Percentiles rank a stretch among this genome's conserved stretches.
Conservation (phyloP, 1,140 invertebrate genomes). For the Hestina assimilis region DNA sequence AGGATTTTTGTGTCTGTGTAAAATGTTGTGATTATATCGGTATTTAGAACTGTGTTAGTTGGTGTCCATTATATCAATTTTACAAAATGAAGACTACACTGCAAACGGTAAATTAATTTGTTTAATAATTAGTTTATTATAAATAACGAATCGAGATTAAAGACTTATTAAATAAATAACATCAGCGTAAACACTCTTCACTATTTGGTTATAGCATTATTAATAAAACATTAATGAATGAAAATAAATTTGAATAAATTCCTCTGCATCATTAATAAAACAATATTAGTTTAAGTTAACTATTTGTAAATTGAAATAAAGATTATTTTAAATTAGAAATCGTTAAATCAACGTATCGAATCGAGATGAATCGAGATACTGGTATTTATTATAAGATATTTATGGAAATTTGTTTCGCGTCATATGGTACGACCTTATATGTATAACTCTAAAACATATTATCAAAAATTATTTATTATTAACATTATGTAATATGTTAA, state of each 20-base stretch:
- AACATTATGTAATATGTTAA: not conserved
- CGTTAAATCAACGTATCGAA: too few relatives aligned
- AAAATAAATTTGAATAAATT: not conserved
- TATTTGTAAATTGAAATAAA: too few relatives aligned
- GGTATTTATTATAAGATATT: not conserved
- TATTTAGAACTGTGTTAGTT: conserved; percentile 21
- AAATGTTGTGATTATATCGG: conserved; percentile 27
- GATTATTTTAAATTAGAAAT: too few relatives aligned
- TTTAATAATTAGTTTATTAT: not conserved
- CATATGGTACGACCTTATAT: not conserved
- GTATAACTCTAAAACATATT: too few relatives aligned
- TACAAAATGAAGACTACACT: conserved; percentile 14
- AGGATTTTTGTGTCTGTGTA: conserved; percentile 29
- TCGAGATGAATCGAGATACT: not conserved
- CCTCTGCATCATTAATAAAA: too few relatives aligned
- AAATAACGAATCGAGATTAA: too few relatives aligned
- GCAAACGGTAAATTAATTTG: conserved; percentile 8
- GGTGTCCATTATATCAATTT: conserved; percentile 7
- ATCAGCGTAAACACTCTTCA: too few relatives aligned
- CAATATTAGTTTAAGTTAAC: too few relatives aligned
- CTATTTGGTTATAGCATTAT: too few relatives aligned
- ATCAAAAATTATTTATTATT: not conserved
- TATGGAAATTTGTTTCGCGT: not conserved
- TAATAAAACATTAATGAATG: too few relatives aligned
- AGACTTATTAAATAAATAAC: too few relatives aligned